Evolutionary conservation across 2,113 vertebrate genomes (phyloP).

Genomic region (Tetrax tetrax): DNA sequence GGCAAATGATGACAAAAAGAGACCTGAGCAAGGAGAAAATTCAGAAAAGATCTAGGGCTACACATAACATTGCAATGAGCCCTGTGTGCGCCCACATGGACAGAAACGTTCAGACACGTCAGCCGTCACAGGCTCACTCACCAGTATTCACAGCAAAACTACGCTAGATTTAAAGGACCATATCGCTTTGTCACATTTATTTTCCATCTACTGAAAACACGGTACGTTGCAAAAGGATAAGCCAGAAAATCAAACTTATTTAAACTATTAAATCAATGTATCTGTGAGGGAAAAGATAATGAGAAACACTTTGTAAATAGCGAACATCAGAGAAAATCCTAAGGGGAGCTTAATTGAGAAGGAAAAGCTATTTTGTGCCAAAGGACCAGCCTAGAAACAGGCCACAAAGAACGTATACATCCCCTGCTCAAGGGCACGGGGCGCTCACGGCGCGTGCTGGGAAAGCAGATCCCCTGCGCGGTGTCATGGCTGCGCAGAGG

Average conservation of each 20-base stretch:
- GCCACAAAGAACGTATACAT: not conserved
- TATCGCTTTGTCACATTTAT: not conserved
- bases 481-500: not conserved
- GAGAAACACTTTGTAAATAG: not conserved
- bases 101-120: not conserved
- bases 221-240: not conserved
- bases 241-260: not conserved
- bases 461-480: not conserved
- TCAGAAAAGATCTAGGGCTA: not conserved
- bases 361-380: not conserved
- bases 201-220: not conserved
- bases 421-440: not conserved
- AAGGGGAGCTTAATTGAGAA: not conserved
- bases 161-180: not conserved
- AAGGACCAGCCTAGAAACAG: not conserved
- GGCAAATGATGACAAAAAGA: not conserved
- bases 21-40: not conserved
- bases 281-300: not conserved
- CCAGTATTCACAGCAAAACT: not conserved
- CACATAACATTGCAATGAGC: fast-evolving
- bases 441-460: fast-evolving
- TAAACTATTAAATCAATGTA: not conserved
- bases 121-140: not conserved
- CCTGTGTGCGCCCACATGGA: not conserved
- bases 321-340: not conserved